Evolutionary conservation across 2,888 invertebrate genomes (phyloP), one percentile per base, ranked within the genome.

Genomic region (Lithosia quadra): DNA sequence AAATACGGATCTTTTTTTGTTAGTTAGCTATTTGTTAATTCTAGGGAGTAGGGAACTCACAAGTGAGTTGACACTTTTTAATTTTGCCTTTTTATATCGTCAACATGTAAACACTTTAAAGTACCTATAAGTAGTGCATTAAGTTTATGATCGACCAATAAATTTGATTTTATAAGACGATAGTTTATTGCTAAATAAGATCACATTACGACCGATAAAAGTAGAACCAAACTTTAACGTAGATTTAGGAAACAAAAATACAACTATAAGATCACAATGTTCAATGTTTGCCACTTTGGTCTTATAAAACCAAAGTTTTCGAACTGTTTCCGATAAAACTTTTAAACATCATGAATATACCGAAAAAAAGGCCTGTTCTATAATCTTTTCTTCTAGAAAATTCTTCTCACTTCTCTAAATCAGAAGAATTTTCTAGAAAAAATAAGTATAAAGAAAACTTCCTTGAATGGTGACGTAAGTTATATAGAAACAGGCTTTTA

Each of bases 361-460:
- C n/a, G 8, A 49, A n/a, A 49, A 49, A 18, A 8, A 18, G 18
- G 8, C n/a, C n/a, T n/a, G n/a, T 18, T 18, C 18, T 49, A 49
- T n/a, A 8, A 18, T 9, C 18, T 0, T 9, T 49, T 49, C n/a
- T 49, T 49, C 8, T 49, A 49, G n/a, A 49, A 49, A 49, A n/a
- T n/a, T n/a, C 49, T 49, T 49, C 49, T 43, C 43, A 43, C 3
- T 43, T 43, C 43, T 49, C 9, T n/a, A 18, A 49, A 49, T 49
- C n/a, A 18, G 49, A 49, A 49, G 49, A 49, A 49, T 49, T 49
- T 49, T 49, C n/a, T n/a, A 49, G 18, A 49, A 49, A 18, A 49
- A 49, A 49, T 49, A 49, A n/a, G n/a, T n/a, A n/a, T 49, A 49
- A 49, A 49, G n/a, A 49, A 49, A 49, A 49, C 49, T 49, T 49